Percentiles rank a stretch among this genome's conserved stretches.
phyloP scores from a whole-genome alignment of 2,797 vertebrate species.

The Galaxias olidus region DNA sequence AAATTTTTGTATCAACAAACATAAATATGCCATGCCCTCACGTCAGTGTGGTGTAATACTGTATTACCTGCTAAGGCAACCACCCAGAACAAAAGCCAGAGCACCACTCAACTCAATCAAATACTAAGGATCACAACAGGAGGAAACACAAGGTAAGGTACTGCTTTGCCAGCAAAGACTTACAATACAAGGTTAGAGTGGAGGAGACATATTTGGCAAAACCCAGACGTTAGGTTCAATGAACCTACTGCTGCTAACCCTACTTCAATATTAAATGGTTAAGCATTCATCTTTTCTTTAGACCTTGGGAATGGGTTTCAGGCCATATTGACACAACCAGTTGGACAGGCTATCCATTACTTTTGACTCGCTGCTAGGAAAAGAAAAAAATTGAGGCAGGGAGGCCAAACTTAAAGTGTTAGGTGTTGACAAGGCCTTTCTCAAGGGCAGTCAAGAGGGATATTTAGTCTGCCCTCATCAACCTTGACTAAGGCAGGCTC shows the following conservation, averaged over 20 bases:
- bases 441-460: conserved; percentile 43
- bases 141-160: conserved; percentile 39
- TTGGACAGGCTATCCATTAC: conserved; percentile 44
- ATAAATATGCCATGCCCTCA: conserved; percentile 12
- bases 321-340: conserved; percentile 59
- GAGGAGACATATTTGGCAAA: conserved; percentile 19
- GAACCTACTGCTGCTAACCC: conserved; percentile 5
- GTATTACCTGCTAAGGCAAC: conserved; percentile 23
- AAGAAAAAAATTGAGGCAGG: conserved; percentile 14
- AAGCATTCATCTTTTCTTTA: conserved; percentile 36
- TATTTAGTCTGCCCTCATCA: conserved; percentile 51
- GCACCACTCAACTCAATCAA: conserved; percentile 36
- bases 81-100: conserved; percentile 27
- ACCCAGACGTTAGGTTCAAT: conserved; percentile 32
- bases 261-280: conserved; percentile 30
- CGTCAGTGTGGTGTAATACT: conserved; percentile 17
- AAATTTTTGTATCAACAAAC: conserved; percentile 41
- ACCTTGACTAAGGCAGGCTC: conserved; percentile 50
- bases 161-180: conserved; percentile 74
- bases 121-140: conserved; percentile 28
- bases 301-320: conserved; percentile 36
- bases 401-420: conserved; percentile 24
- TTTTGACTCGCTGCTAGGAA: conserved; percentile 23
- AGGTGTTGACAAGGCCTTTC: conserved; percentile 31
- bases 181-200: conserved; percentile 18